These are phyloP conservation scores for Zosterops japonicus DNA, from an alignment of 2,113 vertebrate genomes.

Conservation along the genomic window DNA sequence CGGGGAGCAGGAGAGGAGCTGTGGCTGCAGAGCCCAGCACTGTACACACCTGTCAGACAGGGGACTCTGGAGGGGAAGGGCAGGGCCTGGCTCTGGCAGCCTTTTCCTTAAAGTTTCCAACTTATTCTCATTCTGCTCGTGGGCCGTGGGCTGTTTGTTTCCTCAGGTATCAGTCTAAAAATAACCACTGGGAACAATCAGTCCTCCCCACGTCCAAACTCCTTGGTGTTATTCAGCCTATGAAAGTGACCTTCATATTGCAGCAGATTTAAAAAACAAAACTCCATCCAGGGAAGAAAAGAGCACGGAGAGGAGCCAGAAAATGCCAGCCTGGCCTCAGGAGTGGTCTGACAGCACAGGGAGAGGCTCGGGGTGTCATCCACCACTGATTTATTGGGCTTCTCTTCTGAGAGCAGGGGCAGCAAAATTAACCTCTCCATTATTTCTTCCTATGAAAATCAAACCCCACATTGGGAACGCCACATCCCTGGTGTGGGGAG, in stretches of 20 bases:
- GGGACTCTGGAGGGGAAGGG: rapidly evolving
- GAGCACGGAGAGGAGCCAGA: neutral
- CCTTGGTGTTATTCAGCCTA: neutral
- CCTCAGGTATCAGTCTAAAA: neutral
- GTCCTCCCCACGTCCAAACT: neutral
- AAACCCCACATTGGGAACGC: neutral
- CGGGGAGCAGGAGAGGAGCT: neutral
- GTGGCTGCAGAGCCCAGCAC: neutral
- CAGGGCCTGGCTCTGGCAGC: neutral
- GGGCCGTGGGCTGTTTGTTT: neutral
- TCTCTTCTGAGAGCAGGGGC: neutral
- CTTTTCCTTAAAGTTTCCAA: neutral
- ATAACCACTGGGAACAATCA: neutral
- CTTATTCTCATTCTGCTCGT: neutral
- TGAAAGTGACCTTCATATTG: neutral
- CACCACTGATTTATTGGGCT: neutral
- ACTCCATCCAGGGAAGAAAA: neutral
- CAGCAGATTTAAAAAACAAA: neutral
- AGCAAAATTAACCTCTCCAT: slow-evolving; percentile 7
- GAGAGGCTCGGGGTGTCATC: neutral
- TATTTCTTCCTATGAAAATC: slow-evolving; percentile 24
- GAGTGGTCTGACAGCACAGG: neutral
- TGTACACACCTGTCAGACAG: rapidly evolving
- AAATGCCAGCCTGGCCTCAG: neutral
- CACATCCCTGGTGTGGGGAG: neutral